Conservation (phyloP, 2,888 invertebrate species). For the Nephrotoma guestfalica region DNA sequence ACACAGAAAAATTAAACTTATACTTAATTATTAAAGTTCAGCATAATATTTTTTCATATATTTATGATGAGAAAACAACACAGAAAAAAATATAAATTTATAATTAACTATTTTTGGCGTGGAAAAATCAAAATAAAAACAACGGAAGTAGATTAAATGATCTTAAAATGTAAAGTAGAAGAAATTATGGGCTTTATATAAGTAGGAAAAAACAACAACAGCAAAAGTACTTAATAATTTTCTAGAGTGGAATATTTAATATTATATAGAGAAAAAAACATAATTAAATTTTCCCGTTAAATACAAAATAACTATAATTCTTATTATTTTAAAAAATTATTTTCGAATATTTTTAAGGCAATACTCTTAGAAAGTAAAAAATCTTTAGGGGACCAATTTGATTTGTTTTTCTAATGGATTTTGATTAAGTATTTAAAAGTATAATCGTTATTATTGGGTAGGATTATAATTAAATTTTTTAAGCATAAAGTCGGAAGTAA, state of each 20-base stretch:
- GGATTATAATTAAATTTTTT: neutral
- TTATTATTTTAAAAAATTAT: neutral
- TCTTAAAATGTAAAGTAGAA: neutral
- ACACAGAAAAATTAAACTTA: neutral
- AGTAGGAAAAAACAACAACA: neutral
- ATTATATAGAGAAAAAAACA: neutral
- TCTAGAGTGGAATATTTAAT: neutral
- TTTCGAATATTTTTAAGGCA: neutral
- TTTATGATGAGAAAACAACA: neutral
- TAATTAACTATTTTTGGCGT: neutral
- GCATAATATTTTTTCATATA: neutral
- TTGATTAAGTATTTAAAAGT: neutral
- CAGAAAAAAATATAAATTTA: neutral
- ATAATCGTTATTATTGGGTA: neutral
- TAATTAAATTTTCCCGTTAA: neutral
- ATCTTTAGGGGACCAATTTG: neutral
- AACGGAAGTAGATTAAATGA: neutral
- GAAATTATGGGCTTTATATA: neutral
- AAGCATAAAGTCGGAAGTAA: too few species aligned
- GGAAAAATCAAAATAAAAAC: neutral
- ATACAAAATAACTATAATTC: neutral
- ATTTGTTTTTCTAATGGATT: neutral
- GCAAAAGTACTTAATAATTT: neutral
- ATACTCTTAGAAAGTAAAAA: neutral
- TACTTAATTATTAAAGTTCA: neutral